These are phyloP conservation scores for Cantharis nigra DNA, from an alignment of 2,888 invertebrate genomes.

Conservation along the genomic window DNA sequence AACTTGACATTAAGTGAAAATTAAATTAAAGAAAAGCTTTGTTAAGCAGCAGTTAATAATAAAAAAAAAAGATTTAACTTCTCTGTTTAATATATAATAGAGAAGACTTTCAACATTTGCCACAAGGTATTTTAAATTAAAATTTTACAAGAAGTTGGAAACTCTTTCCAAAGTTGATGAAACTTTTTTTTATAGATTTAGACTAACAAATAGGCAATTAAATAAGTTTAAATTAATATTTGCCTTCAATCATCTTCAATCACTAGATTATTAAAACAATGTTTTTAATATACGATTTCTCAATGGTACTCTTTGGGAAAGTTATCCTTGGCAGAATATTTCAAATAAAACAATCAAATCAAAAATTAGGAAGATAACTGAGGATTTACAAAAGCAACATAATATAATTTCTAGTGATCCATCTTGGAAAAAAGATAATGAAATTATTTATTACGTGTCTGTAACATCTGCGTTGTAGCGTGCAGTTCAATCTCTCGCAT, in stretches of 20 bases:
- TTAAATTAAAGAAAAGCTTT: background rate
- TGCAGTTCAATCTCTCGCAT: background rate
- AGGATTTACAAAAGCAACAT: background rate
- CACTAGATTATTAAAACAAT: background rate
- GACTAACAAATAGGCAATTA: background rate
- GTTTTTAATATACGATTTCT: too few species aligned
- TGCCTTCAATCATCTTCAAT: background rate
- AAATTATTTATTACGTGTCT: background rate
- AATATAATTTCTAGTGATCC: background rate
- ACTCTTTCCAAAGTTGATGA: background rate
- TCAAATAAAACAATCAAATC: background rate
- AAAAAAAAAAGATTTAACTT: background rate
- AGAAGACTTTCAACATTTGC: background rate
- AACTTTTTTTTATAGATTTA: background rate
- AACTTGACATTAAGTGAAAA: background rate
- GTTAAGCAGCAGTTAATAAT: background rate
- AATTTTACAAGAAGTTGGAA: background rate
- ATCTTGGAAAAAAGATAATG: background rate
- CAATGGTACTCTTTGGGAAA: too few species aligned
- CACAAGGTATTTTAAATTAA: background rate
- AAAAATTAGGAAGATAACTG: background rate
- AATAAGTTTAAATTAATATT: background rate
- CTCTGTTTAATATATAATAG: background rate
- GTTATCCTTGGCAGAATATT: background rate
- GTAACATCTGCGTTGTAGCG: background rate